A percentile compares a stretch with the other conserved stretches of the same genome.
Evolutionary conservation across 2,113 vertebrate species (phyloP).

Genomic region (mouse (Mus musculus)): GRCm39 chr14:49754001-49754500

Average conservation of each 20-base stretch:
- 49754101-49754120: not conserved
- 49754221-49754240: not conserved
- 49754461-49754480: constrained; percentile 24
- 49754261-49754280: not conserved
- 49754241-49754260: not conserved
- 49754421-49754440: not conserved
- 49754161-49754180: not conserved
- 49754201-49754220: not conserved
- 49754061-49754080: no score
- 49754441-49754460: not conserved
- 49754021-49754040: no score
- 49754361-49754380: constrained; percentile 23
- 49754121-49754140: not conserved
- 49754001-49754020: no score
- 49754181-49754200: not conserved
- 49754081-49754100: not conserved
- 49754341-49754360: not conserved
- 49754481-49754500: constrained; percentile 12
- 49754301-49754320: not conserved
- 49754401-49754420: not conserved
- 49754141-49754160: not conserved
- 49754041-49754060: no score
- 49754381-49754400: not conserved
- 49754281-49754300: not conserved
- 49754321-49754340: not conserved